A percentile compares a stretch with the other conserved stretches of the same genome.
These are phyloP conservation scores for Malaclemys terrapin DNA, from an alignment of 2,113 vertebrate species.

Conservation along the genomic window DNA sequence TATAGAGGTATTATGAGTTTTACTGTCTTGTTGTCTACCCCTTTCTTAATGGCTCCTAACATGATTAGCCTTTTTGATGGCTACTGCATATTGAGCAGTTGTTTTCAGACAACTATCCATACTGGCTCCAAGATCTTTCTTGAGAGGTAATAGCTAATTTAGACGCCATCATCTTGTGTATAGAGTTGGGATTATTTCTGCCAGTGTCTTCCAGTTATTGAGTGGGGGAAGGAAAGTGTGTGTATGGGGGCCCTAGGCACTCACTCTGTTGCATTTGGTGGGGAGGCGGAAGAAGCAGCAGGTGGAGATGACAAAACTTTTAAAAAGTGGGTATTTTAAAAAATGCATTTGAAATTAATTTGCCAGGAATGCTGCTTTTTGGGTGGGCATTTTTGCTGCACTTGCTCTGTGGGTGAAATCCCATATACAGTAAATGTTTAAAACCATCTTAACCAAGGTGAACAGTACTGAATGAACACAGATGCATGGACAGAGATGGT, in stretches of 20 bases:
- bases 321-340: neutral
- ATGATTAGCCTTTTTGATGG: too few species aligned
- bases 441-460: neutral
- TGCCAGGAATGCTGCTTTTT: too few species aligned
- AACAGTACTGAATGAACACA: neutral
- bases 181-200: too few species aligned
- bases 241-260: neutral
- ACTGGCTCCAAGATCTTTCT: too few species aligned
- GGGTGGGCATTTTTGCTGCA: neutral
- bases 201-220: too few species aligned
- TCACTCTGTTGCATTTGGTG: neutral
- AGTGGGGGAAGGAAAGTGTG: too few species aligned
- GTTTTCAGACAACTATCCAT: too few species aligned
- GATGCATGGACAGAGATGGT: neutral
- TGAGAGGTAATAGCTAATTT: too few species aligned
- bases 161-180: too few species aligned
- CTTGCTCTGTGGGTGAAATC: neutral
- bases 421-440: neutral
- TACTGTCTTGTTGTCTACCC: neutral
- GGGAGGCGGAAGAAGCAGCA: neutral
- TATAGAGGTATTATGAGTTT: neutral
- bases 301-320: neutral
- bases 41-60: too few species aligned
- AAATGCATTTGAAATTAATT: neutral
- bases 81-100: too few species aligned